Conservation (phyloP, 2,113 vertebrate genomes). For the Mesocricetus auratus region DNA sequence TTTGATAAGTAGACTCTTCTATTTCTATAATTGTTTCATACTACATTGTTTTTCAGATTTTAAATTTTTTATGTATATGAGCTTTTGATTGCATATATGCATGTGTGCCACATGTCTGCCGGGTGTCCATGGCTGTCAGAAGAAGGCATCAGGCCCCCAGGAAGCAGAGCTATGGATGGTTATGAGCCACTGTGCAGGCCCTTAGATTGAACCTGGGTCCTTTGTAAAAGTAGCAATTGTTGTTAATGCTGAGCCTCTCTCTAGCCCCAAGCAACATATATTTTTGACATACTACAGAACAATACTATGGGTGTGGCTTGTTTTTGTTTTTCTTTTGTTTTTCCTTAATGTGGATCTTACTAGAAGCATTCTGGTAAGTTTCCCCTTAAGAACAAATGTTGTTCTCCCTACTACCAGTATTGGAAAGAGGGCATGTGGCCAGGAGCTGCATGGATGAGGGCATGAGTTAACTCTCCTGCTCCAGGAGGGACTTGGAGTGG, state of each 20-base stretch:
- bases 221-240: neutral
- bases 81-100: neutral
- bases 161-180: neutral
- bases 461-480: neutral
- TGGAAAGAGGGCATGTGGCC: neutral
- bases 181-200: neutral
- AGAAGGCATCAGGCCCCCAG: neutral
- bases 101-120: neutral
- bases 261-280: neutral
- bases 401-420: neutral
- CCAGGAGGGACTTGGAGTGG: neutral
- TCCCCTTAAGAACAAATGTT: neutral
- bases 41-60: neutral
- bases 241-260: neutral
- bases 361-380: neutral
- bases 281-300: constrained; percentile 10
- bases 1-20: neutral
- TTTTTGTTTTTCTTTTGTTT: neutral
- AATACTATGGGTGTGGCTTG: neutral
- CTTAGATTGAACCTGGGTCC: neutral
- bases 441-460: no score
- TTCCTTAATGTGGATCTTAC: neutral
- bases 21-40: constrained; percentile 20
- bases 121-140: neutral
- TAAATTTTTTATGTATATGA: neutral